Conservation (phyloP, 2,888 invertebrate genomes). For the Chrysodeixis includens region DNA sequence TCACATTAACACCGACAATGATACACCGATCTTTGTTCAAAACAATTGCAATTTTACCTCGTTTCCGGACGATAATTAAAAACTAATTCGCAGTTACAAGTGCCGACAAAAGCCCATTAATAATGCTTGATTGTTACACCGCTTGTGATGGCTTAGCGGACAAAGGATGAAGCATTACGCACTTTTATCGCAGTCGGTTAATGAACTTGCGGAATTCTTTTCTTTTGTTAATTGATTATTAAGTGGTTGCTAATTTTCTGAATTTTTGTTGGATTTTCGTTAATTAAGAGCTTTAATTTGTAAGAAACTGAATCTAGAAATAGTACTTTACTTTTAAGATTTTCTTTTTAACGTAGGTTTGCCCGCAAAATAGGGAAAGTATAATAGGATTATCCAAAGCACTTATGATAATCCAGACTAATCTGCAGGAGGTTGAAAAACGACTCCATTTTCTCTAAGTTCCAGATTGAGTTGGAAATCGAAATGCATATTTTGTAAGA, state of each 20-base stretch:
- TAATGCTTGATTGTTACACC: constrained; percentile 78
- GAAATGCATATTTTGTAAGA: constrained; percentile 51
- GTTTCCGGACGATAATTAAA: constrained; percentile 84
- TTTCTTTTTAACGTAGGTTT: no score
- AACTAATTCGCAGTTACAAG: constrained; percentile 76
- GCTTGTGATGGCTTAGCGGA: constrained; percentile 50
- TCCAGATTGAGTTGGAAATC: constrained; percentile 41
- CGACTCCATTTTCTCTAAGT: constrained; percentile 9
- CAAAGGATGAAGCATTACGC: constrained; percentile 66
- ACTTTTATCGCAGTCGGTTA: constrained; percentile 51
- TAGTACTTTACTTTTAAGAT: no score
- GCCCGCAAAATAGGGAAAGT: no score
- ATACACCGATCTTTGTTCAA: constrained; percentile 64
- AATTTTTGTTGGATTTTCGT: neutral
- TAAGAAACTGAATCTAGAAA: neutral
- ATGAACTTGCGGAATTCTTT: constrained; percentile 33
- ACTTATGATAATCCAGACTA: constrained; percentile 15
- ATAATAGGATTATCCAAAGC: neutral
- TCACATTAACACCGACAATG: constrained; percentile 17
- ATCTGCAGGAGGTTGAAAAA: constrained; percentile 17
- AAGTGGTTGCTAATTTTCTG: neutral
- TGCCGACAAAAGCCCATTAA: constrained; percentile 83
- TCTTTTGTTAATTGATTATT: constrained; percentile 34
- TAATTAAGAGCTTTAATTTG: neutral
- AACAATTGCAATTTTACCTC: constrained; percentile 63